phyloP scores from a whole-genome alignment of 1,140 invertebrate genomes.

The Achroia grisella region DNA sequence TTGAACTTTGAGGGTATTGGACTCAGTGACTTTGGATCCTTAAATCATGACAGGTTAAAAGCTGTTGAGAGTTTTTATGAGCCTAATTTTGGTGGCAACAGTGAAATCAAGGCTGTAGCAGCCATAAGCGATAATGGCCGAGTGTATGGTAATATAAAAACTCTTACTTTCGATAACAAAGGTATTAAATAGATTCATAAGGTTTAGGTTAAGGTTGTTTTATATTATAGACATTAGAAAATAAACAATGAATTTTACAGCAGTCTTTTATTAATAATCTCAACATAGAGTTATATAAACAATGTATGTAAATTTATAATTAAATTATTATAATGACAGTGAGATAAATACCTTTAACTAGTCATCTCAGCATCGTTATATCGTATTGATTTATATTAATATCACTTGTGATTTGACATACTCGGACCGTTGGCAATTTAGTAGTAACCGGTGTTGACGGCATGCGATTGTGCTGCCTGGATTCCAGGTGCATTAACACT shows the following conservation, averaged over 20 bases:
- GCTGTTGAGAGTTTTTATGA: conserved; percentile 23
- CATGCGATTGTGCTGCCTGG: conserved; percentile 45
- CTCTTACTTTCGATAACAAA: conserved; percentile 23
- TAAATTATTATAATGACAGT: conserved; percentile 18
- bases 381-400: not conserved
- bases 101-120: conserved; percentile 15
- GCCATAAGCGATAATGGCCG: conserved; percentile 33
- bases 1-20: conserved; percentile 13
- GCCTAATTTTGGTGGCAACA: conserved; percentile 14
- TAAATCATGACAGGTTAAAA: conserved; percentile 15
- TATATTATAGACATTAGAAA: not conserved
- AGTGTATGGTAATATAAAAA: conserved; percentile 29
- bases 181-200: conserved; percentile 1
- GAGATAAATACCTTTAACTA: conserved; percentile 31
- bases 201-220: not conserved
- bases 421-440: no score
- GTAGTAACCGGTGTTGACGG: conserved; percentile 43
- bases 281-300: not conserved
- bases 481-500: conserved; percentile 49
- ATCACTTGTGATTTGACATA: not conserved
- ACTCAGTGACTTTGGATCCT: conserved; percentile 6
- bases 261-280: conserved; percentile 20
- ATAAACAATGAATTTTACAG: not conserved
- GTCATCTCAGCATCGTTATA: conserved; percentile 37
- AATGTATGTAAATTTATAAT: no score